Conservation (phyloP, 2,113 vertebrate species). For the Stegostoma tigrinum region DNA sequence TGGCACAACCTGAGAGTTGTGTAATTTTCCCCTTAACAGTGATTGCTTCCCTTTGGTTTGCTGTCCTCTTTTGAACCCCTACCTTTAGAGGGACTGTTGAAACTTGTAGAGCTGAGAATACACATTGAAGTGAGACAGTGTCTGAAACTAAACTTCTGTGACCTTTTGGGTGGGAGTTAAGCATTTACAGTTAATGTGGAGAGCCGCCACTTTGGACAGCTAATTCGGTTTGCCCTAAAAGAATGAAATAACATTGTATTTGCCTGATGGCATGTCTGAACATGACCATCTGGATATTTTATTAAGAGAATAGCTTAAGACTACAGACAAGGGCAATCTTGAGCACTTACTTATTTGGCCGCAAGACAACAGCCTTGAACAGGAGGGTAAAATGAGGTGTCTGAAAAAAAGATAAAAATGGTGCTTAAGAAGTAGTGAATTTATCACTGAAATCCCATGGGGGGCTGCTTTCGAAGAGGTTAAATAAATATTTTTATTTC, state of each 20-base stretch:
- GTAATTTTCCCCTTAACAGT: neutral
- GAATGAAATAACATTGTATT: neutral
- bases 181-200: neutral
- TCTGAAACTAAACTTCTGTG: neutral
- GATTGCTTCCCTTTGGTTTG: neutral
- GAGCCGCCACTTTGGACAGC: neutral
- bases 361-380: neutral
- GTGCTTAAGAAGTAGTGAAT: constrained; percentile 6
- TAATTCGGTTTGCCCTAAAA: constrained; percentile 5
- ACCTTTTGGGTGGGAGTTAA: neutral
- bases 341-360: neutral
- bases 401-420: neutral
- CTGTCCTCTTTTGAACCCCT: neutral
- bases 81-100: neutral
- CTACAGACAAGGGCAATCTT: neutral
- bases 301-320: neutral
- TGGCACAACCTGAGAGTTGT: neutral
- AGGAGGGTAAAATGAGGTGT: constrained; percentile 8
- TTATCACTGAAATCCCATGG: constrained; percentile 42
- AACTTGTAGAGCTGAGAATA: neutral
- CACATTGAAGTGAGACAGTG: neutral
- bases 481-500: constrained; percentile 45
- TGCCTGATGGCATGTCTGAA: neutral
- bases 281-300: neutral
- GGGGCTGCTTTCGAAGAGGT: constrained; percentile 39